Evolutionary conservation across 2,888 invertebrate species (phyloP).

Genomic region (Stomorhina lunata): DNA sequence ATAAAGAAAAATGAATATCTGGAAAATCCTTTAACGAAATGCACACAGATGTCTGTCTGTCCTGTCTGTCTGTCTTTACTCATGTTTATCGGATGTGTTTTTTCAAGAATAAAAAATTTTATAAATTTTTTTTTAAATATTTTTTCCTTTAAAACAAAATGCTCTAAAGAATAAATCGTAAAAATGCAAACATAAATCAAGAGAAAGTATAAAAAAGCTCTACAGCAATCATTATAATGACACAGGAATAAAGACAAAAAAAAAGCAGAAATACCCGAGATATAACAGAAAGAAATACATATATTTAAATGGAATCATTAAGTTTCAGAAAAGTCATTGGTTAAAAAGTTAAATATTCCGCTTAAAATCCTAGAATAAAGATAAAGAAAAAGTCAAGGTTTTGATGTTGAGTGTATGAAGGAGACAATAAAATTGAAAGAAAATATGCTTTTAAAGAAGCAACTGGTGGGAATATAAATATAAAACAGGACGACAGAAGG

Average conservation of each 20-base stretch:
- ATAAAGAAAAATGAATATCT: neutral
- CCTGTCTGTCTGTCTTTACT: too few species aligned
- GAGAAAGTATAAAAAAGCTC: neutral
- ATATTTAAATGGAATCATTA: neutral
- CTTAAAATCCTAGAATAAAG: neutral
- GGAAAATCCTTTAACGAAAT: conserved; percentile 20
- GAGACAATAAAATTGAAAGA: neutral
- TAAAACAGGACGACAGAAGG: too few species aligned
- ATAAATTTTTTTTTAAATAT: neutral
- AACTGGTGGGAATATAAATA: neutral
- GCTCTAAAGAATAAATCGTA: neutral
- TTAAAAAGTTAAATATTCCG: conserved; percentile 34
- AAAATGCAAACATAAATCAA: conserved; percentile 2
- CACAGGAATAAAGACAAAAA: neutral
- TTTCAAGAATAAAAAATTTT: too few species aligned
- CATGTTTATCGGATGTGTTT: conserved; percentile 2
- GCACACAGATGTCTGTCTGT: conserved; percentile 18
- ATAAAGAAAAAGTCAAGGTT: conserved; percentile 9
- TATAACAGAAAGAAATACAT: neutral
- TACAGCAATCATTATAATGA: conserved; percentile 20
- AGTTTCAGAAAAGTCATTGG: conserved; percentile 9
- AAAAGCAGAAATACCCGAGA: conserved; percentile 2
- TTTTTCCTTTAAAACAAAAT: neutral
- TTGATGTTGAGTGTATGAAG: neutral
- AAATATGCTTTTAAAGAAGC: neutral